Percentiles rank a stretch among this genome's conserved stretches.
Evolutionary conservation across 2,797 vertebrate genomes (phyloP).

Genomic region (Pitangus sulphuratus): DNA sequence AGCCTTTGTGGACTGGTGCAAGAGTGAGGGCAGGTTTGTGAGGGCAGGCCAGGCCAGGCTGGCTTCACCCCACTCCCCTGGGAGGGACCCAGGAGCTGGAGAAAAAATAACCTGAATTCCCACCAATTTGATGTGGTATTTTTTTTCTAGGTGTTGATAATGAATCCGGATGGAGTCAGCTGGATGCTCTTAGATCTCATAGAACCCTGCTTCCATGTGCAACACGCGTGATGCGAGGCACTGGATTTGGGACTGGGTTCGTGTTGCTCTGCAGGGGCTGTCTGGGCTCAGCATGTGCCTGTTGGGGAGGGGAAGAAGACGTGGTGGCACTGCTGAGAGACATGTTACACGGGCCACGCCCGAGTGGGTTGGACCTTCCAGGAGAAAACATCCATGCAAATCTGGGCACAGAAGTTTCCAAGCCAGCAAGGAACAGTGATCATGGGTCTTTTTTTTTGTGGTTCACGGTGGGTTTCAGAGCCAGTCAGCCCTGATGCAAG

Average conservation of each 20-base stretch:
- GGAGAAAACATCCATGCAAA: not conserved
- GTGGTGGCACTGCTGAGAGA: not conserved
- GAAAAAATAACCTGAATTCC: conserved; percentile 31
- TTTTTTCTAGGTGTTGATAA: not conserved
- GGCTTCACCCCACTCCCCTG: not conserved
- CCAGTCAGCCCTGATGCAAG: not conserved
- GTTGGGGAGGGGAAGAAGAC: not conserved
- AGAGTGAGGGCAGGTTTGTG: conserved; percentile 17
- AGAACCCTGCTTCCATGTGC: not conserved
- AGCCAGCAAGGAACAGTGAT: not conserved
- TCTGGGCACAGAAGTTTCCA: not conserved
- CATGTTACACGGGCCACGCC: not conserved
- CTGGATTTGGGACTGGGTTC: not conserved
- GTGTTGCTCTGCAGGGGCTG: not conserved
- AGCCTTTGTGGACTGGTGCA: not conserved
- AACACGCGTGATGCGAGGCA: fast-evolving
- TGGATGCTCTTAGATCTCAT: not conserved
- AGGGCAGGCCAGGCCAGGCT: conserved; percentile 28
- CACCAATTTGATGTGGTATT: not conserved
- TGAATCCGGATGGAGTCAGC: not conserved
- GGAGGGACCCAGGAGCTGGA: not conserved
- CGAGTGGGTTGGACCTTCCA: not conserved
- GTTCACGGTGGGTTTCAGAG: not conserved
- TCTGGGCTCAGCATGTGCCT: not conserved
- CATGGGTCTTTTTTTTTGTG: not conserved